A percentile compares a stretch with the other conserved stretches of the same genome.
These are phyloP conservation scores for Neocrepidodera transversa DNA, from an alignment of 2,888 invertebrate species.

Conservation along the genomic window DNA sequence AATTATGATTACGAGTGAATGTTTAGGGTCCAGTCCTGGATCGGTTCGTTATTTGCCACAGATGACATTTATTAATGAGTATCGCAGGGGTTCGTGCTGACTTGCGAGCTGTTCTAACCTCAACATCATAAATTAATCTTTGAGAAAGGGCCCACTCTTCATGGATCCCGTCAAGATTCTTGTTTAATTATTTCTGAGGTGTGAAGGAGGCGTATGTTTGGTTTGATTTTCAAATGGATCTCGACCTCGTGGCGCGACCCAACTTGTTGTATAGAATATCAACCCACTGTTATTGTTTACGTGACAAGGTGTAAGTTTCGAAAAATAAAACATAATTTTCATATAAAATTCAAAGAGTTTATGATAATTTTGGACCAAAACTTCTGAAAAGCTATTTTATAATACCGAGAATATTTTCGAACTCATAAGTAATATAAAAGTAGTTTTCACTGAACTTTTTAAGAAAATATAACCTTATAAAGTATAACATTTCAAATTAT, in stretches of 20 bases:
- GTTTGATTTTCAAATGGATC: constrained; percentile 15
- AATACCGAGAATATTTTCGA: too few species aligned
- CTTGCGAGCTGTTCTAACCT: constrained; percentile 37
- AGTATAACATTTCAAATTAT: too few species aligned
- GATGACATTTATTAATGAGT: constrained; percentile 42
- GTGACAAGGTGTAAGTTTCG: too few species aligned
- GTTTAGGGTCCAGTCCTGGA: constrained; percentile 9
- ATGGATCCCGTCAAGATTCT: constrained; percentile 18
- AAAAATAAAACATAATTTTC: too few species aligned
- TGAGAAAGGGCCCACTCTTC: constrained; percentile 20
- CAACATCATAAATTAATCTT: constrained; percentile 39
- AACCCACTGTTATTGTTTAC: too few species aligned
- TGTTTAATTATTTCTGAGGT: constrained; percentile 31
- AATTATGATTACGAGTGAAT: too few species aligned
- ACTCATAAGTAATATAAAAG: too few species aligned
- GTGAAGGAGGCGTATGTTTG: constrained; percentile 23
- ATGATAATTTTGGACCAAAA: too few species aligned
- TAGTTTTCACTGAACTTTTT: too few species aligned
- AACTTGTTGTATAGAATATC: constrained; percentile 7
- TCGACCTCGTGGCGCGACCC: background rate
- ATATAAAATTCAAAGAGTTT: too few species aligned
- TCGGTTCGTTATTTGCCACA: constrained; percentile 34
- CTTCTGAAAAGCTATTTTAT: too few species aligned
- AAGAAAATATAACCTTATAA: too few species aligned
- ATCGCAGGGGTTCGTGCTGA: constrained; percentile 35